phyloP scores from a whole-genome alignment of 2,888 invertebrate species.

The Mesorhabditis sp. region DNA sequence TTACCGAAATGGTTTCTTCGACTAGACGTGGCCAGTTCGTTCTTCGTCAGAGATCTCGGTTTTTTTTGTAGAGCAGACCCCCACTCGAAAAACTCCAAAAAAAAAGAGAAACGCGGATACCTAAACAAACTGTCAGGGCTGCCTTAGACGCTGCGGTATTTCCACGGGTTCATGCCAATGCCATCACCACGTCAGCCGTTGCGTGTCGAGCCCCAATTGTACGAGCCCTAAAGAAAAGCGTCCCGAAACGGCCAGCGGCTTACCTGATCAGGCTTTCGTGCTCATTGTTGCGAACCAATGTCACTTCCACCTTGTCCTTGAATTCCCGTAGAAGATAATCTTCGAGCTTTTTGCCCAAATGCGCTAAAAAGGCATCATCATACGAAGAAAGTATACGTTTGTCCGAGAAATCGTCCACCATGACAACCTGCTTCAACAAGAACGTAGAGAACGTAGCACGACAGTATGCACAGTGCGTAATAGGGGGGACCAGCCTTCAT shows the following conservation, averaged over 20 bases:
- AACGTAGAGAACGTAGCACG: conserved; percentile 61
- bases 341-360: conserved; percentile 79
- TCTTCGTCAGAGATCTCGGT: conserved; percentile 85
- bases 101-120: conserved; percentile 6
- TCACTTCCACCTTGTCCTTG: conserved; percentile 85
- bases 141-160: conserved; percentile 84
- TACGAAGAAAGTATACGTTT: conserved; percentile 56
- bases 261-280: conserved; percentile 83
- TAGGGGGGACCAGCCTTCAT: conserved; percentile 78
- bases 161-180: conserved; percentile 87
- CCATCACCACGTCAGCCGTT: conserved; percentile 88
- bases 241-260: background rate
- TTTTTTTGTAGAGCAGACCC: conserved; percentile 94
- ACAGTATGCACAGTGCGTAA: conserved; percentile 82
- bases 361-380: conserved; percentile 63
- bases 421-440: conserved; percentile 62
- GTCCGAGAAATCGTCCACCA: conserved; percentile 63
- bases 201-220: conserved; percentile 54
- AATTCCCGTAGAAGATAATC: conserved; percentile 75
- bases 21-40: conserved; percentile 72
- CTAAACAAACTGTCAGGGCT: conserved; percentile 60
- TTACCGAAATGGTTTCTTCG: conserved; percentile 85
- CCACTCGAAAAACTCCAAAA: conserved; percentile 94
- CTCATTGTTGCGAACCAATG: conserved; percentile 79
- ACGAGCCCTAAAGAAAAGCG: conserved; percentile 22